Conservation (phyloP, 2,888 invertebrate species). For the Archaeoteleia sp. region DNA sequence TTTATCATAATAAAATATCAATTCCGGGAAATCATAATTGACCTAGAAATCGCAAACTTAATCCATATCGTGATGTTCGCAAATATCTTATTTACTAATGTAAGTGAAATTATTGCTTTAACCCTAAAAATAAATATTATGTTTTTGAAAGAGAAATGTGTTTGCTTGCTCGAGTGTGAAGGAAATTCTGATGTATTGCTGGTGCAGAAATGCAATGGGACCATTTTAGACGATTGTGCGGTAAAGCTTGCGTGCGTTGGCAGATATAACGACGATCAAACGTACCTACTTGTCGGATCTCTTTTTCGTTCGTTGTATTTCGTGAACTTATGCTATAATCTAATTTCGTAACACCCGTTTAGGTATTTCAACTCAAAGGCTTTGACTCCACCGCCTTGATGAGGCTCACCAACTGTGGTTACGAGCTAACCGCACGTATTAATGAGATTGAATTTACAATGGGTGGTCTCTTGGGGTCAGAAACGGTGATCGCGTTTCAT, state of each 20-base stretch:
- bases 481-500: conserved; percentile 27
- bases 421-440: conserved; percentile 27
- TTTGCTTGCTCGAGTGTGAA: conserved; percentile 12
- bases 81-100: neutral
- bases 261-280: conserved; percentile 16
- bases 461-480: conserved; percentile 20
- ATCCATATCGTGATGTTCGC: too few relatives aligned
- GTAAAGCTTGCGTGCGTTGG: neutral
- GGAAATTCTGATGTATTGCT: conserved; percentile 6
- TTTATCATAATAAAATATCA: too few relatives aligned
- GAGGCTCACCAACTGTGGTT: conserved; percentile 18
- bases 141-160: conserved; percentile 9
- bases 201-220: conserved; percentile 4
- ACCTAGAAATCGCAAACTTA: too few relatives aligned
- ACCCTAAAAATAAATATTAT: conserved; percentile 16
- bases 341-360: conserved; percentile 17
- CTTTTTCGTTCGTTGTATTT: conserved; percentile 13
- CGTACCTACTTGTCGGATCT: neutral
- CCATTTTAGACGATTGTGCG: neutral
- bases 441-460: conserved; percentile 44
- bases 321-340: conserved; percentile 18
- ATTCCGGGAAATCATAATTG: too few relatives aligned
- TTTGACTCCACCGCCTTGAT: conserved; percentile 15
- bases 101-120: conserved; percentile 12
- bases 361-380: conserved; percentile 32